Evolutionary conservation across 2,888 invertebrate genomes (phyloP), one percentile per base, ranked within the genome.

Genomic region (Antitype chi): DNA sequence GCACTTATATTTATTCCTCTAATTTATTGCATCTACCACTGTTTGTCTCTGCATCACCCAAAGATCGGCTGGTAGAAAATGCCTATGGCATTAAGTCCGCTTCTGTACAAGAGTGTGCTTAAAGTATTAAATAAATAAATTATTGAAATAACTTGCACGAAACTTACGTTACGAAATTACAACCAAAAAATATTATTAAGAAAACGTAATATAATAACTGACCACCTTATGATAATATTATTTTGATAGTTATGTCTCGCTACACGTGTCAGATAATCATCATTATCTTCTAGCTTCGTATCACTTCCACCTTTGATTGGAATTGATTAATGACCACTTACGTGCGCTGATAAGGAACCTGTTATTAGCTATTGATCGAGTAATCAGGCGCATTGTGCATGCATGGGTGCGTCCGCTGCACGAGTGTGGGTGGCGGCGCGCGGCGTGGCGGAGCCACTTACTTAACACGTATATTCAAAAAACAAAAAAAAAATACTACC

Each of bases 271-370:
- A 15, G 5, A 74, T n/a, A 59, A 38, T 66, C 20, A 43, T 76
- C 28, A 47, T 74, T 69, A 55, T 69, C 23, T 76, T 28, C 28
- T 38, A n/a, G 25, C 53, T 28, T n/a, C 25, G n/a, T 71, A 74
- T 57, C 74, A 77, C 53, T 67, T 57, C 62, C 32, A 69, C 69
- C n/a, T 68, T 69, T 52, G 62, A 82, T 81, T 75, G 71, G 55
- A 64, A 71, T 81, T 74, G 71, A 82, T 82, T 82, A 74, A 72
- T 72, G 62, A 70, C 60, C 79, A 79, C 72, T 82, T 66, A 68
- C 38, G 64, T 52, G 49, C 68, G 28, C 62, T 28, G 78, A 81
- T 84, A 75, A 84, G 63, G 25, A 70, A 70, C 73, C 70, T 73
- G 70, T 71, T 71, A 43, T 49, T 70, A 52, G 9, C 47, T 76